A percentile compares a stretch with the other conserved stretches of the same genome.
phyloP scores from a whole-genome alignment of 2,797 vertebrate species.

The Cirrhinus molitorella region DNA sequence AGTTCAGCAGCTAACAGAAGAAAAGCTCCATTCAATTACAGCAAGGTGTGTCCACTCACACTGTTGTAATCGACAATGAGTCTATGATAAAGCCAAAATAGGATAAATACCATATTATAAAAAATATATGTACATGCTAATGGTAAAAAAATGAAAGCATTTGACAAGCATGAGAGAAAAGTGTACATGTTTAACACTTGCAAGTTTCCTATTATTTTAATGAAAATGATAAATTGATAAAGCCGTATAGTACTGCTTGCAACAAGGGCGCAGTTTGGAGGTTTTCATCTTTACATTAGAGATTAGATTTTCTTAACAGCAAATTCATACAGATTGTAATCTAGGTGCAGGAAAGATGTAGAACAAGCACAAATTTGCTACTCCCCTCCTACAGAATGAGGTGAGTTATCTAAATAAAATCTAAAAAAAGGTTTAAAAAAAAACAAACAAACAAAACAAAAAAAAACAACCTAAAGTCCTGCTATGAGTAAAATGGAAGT shows the following conservation, averaged over 20 bases:
- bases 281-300: not conserved
- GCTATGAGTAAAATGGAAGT: not conserved
- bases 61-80: not conserved
- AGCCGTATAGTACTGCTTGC: not conserved
- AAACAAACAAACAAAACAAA: not conserved
- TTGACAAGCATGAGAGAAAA: not conserved
- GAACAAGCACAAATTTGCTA: not conserved
- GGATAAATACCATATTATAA: not conserved
- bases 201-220: not conserved
- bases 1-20: constrained; percentile 4
- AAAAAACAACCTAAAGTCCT: not conserved
- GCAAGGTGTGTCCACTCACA: not conserved
- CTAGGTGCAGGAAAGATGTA: not conserved
- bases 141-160: not conserved
- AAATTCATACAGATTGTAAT: constrained; percentile 5
- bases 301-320: not conserved
- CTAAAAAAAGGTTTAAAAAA: not conserved
- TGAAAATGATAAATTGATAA: not conserved
- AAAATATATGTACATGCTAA: constrained; percentile 21
- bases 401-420: not conserved
- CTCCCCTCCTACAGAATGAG: not conserved
- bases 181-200: not conserved
- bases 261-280: not conserved
- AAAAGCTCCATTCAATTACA: constrained; percentile 4
- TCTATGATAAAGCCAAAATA: not conserved